Conservation (phyloP, 2,888 invertebrate species). For the Hipparchia semele region DNA sequence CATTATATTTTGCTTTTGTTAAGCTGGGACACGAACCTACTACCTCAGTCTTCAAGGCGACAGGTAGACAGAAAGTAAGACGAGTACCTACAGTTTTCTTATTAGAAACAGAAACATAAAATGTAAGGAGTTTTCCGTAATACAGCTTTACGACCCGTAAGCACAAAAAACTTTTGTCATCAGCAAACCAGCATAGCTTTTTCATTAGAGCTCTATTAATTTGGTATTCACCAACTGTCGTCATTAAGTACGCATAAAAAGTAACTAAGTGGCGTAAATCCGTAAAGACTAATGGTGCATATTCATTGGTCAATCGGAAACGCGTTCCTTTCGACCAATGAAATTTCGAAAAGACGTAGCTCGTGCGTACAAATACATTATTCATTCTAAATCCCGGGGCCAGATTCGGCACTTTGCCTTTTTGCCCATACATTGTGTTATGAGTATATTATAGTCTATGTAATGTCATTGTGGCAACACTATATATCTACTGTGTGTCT, state of each 20-base stretch:
- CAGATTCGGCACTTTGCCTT: too few species aligned
- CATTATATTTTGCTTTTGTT: background rate
- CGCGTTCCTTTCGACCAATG: background rate
- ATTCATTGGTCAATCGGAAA: background rate
- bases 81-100: too few species aligned
- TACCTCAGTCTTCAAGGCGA: background rate
- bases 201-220: background rate
- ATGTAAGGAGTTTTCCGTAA: background rate
- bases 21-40: background rate
- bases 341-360: too few species aligned
- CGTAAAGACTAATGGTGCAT: too few species aligned
- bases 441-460: too few species aligned
- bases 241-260: background rate
- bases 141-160: background rate
- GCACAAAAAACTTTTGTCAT: constrained; percentile 1
- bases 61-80: too few species aligned
- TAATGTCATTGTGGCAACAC: too few species aligned
- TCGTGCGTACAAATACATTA: too few species aligned
- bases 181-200: background rate
- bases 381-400: too few species aligned
- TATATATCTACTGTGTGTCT: too few species aligned
- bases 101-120: background rate
- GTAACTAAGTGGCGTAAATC: background rate
- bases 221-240: constrained; percentile 6
- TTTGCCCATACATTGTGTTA: too few species aligned